A percentile compares a stretch with the other conserved stretches of the same genome.
Evolutionary conservation across 2,797 vertebrate genomes (phyloP).

Genomic region (Helicolenus hilgendorfi): DNA sequence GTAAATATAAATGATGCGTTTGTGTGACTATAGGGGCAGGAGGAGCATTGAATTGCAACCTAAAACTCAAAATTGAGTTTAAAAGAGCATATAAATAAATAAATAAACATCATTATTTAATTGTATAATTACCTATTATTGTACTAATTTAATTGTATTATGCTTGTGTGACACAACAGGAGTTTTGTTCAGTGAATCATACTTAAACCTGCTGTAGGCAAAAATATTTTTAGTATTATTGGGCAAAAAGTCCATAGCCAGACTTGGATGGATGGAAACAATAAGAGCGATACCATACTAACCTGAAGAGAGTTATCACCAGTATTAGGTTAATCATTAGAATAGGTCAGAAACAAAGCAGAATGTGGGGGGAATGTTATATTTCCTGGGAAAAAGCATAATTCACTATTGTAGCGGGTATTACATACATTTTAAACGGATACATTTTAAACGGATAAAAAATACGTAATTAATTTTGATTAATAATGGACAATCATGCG

Average conservation of each 20-base stretch:
- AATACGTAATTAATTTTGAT: no score
- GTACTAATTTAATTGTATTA: background rate
- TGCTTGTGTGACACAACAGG: background rate
- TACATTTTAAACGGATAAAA: no score
- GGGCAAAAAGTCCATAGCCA: background rate
- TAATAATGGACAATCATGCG: no score
- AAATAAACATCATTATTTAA: background rate
- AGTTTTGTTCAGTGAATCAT: background rate
- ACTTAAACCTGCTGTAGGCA: background rate
- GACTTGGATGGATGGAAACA: constrained; percentile 19
- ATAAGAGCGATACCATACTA: background rate
- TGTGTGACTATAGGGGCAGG: background rate
- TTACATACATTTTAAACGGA: no score
- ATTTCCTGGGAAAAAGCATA: background rate
- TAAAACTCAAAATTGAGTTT: background rate
- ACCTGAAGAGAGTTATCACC: background rate
- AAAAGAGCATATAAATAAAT: no score
- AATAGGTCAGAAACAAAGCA: background rate
- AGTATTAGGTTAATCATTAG: background rate
- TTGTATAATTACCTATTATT: background rate
- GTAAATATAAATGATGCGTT: constrained; percentile 35
- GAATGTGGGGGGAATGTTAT: background rate
- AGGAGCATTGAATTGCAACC: background rate
- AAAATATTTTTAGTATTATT: no score
- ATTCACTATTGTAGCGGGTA: background rate